Evolutionary conservation across 30 jellyfish, hydroid and myxozoan species (phyloP).

Genomic region (Nemopilema nomurai): DNA sequence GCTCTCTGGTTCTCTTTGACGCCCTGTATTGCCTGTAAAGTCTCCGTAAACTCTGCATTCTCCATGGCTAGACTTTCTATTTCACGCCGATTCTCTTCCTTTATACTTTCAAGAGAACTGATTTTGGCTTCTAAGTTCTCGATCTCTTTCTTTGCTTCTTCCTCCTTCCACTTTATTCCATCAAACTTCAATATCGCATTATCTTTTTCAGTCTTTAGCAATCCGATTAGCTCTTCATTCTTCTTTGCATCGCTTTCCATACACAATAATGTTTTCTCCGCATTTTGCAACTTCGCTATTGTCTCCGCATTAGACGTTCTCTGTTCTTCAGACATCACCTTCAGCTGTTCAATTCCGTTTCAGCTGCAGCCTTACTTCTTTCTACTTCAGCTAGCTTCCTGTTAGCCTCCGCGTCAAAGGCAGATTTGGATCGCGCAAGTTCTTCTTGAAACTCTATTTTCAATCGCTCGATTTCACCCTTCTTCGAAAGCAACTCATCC

Average conservation of each 20-base stretch:
- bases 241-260: neutral
- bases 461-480: slow-evolving; percentile 39
- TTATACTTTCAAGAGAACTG: slow-evolving; percentile 10
- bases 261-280: slow-evolving; percentile 13
- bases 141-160: slow-evolving; percentile 22
- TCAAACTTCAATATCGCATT: slow-evolving; percentile 29
- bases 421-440: slow-evolving; percentile 1
- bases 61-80: slow-evolving; percentile 5
- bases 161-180: slow-evolving; percentile 12
- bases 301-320: neutral
- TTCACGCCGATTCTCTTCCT: neutral
- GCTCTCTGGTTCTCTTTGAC: neutral
- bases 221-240: neutral
- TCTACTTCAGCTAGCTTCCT: slow-evolving; percentile 15
- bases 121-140: slow-evolving; percentile 1
- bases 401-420: neutral
- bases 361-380: slow-evolving; percentile 5
- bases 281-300: neutral
- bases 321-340: neutral
- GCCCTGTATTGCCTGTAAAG: neutral
- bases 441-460: slow-evolving; percentile 61
- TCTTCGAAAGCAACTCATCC: slow-evolving; percentile 31
- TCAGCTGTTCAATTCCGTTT: slow-evolving; percentile 3
- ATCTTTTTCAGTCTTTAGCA: slow-evolving; percentile 27
- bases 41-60: slow-evolving; percentile 14